Percentiles rank a stretch among this genome's conserved stretches.
Conservation (phyloP, 2,113 vertebrate genomes). For the Scomber colias region DNA sequence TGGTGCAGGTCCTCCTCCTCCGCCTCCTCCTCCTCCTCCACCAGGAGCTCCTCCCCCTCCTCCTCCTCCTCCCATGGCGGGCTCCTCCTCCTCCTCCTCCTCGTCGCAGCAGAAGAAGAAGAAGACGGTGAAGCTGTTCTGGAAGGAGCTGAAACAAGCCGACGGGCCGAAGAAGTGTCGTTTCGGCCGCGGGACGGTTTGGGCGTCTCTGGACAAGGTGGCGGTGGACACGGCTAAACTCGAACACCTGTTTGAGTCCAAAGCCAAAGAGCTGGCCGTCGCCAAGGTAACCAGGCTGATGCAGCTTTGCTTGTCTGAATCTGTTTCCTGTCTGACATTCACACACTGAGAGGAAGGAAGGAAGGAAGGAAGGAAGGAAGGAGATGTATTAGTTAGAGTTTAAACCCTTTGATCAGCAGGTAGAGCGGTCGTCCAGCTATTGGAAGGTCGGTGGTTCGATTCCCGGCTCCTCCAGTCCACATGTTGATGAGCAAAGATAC, state of each 20-base stretch:
- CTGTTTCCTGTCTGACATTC: too few species aligned
- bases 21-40: conserved; percentile 80
- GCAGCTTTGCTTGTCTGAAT: not conserved
- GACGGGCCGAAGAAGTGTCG: conserved; percentile 78
- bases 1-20: conserved; percentile 59
- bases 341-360: too few species aligned
- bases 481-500: too few species aligned
- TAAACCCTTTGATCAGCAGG: too few species aligned
- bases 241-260: conserved; percentile 96
- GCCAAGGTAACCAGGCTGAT: conserved; percentile 87
- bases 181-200: conserved; percentile 90
- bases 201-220: conserved; percentile 92
- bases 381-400: too few species aligned
- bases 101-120: conserved; percentile 88
- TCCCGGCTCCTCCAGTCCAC: too few species aligned
- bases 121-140: conserved; percentile 96
- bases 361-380: too few species aligned
- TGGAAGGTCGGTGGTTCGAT: too few species aligned
- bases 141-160: conserved; percentile 92
- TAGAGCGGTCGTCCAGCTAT: too few species aligned
- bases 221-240: conserved; percentile 88
- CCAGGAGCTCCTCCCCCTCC: conserved; percentile 49
- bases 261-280: conserved; percentile 89
- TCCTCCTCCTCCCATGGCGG: conserved; percentile 49
- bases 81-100: conserved; percentile 58